These are phyloP conservation scores for Stictonetta naevosa DNA, from an alignment of 2,113 vertebrate genomes.

Conservation along the genomic window DNA sequence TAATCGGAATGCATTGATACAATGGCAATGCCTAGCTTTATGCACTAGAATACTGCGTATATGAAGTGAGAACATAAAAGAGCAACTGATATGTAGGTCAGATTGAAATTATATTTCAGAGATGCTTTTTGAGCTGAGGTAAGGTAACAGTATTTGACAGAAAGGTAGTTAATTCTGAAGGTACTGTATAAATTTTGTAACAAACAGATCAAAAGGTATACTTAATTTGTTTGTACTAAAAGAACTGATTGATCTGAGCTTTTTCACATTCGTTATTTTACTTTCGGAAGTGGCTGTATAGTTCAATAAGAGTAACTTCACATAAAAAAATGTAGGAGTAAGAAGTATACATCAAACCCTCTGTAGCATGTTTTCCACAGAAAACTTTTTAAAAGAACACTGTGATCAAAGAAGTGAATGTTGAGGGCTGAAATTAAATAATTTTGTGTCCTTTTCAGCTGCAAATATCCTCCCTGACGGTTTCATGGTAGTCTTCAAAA, in stretches of 20 bases:
- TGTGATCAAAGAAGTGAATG: constrained; percentile 31
- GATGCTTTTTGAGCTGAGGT: not conserved
- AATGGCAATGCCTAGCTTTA: not conserved
- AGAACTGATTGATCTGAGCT: not conserved
- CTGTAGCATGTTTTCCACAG: not conserved
- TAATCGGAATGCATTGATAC: not conserved
- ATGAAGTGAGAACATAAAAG: not conserved
- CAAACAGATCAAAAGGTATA: not conserved
- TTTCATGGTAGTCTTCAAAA: not conserved
- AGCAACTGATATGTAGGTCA: constrained; percentile 13
- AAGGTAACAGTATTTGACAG: not conserved
- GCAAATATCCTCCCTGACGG: not conserved
- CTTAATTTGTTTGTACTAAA: not conserved
- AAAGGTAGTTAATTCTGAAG: not conserved
- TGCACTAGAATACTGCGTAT: not conserved
- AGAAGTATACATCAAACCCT: not conserved
- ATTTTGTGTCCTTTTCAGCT: not conserved
- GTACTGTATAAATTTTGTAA: not conserved
- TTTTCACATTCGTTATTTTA: not conserved
- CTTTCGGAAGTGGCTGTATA: not conserved
- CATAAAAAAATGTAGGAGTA: not conserved
- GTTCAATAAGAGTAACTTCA: not conserved
- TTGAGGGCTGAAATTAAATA: constrained; percentile 2
- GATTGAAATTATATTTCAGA: not conserved
- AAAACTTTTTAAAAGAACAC: not conserved